phyloP scores from a whole-genome alignment of 1,140 invertebrate species.

The Coptotermes formosanus region DNA sequence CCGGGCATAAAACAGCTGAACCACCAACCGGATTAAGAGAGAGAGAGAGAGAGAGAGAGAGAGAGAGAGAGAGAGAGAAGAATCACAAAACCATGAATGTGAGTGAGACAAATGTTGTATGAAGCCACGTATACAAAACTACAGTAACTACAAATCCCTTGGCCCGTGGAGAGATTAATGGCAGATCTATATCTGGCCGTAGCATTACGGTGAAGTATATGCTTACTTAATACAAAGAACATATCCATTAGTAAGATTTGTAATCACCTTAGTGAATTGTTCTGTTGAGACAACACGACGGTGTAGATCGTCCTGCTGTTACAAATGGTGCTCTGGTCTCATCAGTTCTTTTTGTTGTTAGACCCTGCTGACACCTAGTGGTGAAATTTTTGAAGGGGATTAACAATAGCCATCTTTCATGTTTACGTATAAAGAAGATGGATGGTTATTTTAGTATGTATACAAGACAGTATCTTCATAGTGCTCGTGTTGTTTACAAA shows the following conservation, averaged over 20 bases:
- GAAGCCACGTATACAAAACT: background rate
- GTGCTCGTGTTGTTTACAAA: background rate
- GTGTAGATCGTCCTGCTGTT: background rate
- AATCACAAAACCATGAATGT: background rate
- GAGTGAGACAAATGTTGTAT: background rate
- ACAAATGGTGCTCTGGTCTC: background rate
- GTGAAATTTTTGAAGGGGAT: background rate
- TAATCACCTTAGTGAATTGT: background rate
- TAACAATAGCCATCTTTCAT: background rate
- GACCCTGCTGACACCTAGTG: background rate
- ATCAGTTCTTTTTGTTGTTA: background rate
- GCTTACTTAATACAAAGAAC: background rate
- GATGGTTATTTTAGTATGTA: background rate
- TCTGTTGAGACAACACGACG: background rate
- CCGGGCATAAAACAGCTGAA: background rate
- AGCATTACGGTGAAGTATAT: background rate
- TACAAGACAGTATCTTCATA: background rate
- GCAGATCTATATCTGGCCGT: background rate
- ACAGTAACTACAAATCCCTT: background rate
- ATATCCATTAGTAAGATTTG: constrained; percentile 1
- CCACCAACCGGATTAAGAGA: background rate
- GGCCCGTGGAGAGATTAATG: background rate
- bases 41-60: background rate
- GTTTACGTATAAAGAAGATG: background rate
- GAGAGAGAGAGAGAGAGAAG: too few species aligned